These are phyloP conservation scores for Proisotoma minuta DNA, from an alignment of 2,888 invertebrate genomes.

Conservation along the genomic window DNA sequence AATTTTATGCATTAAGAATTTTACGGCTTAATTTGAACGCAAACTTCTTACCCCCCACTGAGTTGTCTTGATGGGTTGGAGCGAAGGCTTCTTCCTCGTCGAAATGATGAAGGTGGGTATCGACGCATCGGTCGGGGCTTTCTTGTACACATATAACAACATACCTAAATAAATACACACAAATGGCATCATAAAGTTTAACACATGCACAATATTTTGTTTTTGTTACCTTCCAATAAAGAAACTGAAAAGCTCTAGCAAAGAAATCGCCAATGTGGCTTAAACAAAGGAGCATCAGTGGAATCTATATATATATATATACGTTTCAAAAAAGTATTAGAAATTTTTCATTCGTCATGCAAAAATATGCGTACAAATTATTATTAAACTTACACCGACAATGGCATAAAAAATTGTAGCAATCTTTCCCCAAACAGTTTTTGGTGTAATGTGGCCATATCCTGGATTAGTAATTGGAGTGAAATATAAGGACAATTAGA, in stretches of 20 bases:
- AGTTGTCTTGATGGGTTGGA: slow-evolving; percentile 26
- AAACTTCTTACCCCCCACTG: neutral
- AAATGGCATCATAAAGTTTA: no score
- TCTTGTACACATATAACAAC: slow-evolving; percentile 46
- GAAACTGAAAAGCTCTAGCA: slow-evolving; percentile 84
- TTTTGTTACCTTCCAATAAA: slow-evolving; percentile 73
- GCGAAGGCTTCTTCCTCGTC: slow-evolving; percentile 41
- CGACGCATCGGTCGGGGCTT: slow-evolving; percentile 30
- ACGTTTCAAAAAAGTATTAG: no score
- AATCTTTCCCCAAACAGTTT: slow-evolving; percentile 88
- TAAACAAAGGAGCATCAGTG: slow-evolving; percentile 87
- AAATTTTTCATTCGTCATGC: neutral
- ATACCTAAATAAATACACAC: slow-evolving; percentile 33
- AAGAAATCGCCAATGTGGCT: slow-evolving; percentile 91
- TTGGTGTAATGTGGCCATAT: slow-evolving; percentile 91
- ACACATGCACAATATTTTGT: no score
- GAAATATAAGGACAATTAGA: no score
- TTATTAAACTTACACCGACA: no score
- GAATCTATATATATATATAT: no score
- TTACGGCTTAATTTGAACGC: no score
- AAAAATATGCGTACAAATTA: neutral
- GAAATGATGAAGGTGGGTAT: slow-evolving; percentile 30
- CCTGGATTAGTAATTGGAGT: no score
- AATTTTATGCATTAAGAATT: no score
- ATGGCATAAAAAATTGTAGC: slow-evolving; percentile 95